Percentiles rank a stretch among this genome's conserved stretches.
These are phyloP conservation scores for Gopherus flavomarginatus DNA, from an alignment of 2,113 vertebrate genomes.

Conservation along the genomic window DNA sequence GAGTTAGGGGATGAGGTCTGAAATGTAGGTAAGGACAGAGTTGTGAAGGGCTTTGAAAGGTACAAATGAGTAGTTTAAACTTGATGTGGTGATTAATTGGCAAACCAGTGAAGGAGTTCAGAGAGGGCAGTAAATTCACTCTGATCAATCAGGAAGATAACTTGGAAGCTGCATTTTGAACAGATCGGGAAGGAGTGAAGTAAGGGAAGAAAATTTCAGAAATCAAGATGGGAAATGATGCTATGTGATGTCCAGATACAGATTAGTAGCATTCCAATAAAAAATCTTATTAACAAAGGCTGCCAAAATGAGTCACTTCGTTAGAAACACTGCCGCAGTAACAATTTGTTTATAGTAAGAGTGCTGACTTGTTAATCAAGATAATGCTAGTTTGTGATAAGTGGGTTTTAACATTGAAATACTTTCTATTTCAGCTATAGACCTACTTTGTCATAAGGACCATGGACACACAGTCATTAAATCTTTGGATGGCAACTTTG, in stretches of 20 bases:
- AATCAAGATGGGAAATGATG: not conserved
- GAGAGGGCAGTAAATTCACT: not conserved
- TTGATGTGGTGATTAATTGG: not conserved
- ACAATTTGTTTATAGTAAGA: not conserved
- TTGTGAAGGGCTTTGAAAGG: not conserved
- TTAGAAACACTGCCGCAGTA: not conserved
- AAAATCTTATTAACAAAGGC: not conserved
- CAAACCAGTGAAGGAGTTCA: not conserved
- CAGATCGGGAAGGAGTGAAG: not conserved
- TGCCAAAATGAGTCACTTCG: not conserved
- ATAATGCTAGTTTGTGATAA: not conserved
- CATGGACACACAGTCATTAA: not conserved
- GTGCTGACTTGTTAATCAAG: not conserved
- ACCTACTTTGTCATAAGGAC: not conserved
- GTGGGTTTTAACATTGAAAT: not conserved
- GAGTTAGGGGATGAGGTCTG: not conserved
- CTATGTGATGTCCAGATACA: not conserved
- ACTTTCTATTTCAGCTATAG: not conserved
- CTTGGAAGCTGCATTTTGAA: not conserved
- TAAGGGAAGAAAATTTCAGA: not conserved
- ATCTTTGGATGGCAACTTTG: not conserved
- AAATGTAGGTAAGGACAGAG: not conserved
- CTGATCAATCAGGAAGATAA: not conserved
- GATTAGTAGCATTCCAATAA: not conserved
- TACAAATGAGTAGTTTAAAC: not conserved